A percentile compares a stretch with the other conserved stretches of the same genome.
These are phyloP conservation scores for Andrena flavipes DNA, from an alignment of 2,888 invertebrate species.

Conservation along the genomic window DNA sequence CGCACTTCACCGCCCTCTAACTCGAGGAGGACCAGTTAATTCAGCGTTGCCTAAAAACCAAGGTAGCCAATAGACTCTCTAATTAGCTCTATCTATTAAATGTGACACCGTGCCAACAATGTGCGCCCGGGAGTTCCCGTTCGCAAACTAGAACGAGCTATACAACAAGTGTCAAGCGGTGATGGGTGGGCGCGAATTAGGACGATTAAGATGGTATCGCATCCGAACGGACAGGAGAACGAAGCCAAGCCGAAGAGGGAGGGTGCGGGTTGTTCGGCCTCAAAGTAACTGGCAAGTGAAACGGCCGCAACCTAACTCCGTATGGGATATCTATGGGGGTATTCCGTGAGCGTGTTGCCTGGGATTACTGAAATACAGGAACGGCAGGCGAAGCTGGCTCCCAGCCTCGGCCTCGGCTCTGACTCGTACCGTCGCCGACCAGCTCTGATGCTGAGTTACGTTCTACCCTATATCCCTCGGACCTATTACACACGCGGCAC, in stretches of 20 bases:
- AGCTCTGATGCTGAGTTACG: constrained; percentile 84
- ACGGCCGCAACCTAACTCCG: constrained; percentile 69
- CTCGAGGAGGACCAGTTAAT: no score
- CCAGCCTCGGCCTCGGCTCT: constrained; percentile 41
- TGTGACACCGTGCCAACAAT: constrained; percentile 13
- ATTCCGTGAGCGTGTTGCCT: constrained; percentile 76
- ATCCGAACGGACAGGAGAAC: constrained; percentile 70
- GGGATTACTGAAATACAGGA: constrained; percentile 80
- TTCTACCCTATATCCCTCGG: constrained; percentile 81
- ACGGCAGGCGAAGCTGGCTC: constrained; percentile 43
- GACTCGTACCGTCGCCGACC: constrained; percentile 32
- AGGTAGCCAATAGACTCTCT: not conserved
- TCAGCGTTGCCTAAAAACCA: no score
- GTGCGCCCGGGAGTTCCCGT: constrained; percentile 34
- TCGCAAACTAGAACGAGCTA: constrained; percentile 28
- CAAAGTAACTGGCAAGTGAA: constrained; percentile 82
- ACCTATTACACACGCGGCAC: constrained; percentile 78
- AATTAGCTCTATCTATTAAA: constrained; percentile 35
- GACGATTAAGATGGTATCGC: constrained; percentile 78
- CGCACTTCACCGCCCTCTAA: not conserved
- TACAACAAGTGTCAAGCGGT: constrained; percentile 54
- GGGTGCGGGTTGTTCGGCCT: constrained; percentile 72
- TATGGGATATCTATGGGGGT: constrained; percentile 70
- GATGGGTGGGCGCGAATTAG: constrained; percentile 73
- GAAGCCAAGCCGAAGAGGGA: constrained; percentile 42